Base-by-base conservation (phyloP, 2,797 vertebrate genomes). In the Sebastes diploproa region DNA sequence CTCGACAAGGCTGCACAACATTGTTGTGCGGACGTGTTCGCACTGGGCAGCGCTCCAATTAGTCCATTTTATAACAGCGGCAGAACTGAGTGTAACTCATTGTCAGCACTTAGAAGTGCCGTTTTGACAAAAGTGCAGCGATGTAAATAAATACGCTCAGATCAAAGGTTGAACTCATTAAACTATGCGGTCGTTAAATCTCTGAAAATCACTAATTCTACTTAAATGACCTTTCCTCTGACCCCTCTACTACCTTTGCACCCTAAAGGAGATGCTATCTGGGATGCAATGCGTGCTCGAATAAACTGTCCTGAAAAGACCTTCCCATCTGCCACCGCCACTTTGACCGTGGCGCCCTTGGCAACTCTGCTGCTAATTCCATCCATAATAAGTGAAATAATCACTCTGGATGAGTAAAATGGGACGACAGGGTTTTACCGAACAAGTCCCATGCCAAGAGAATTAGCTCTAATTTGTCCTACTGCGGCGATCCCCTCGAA, bases 381-480 rank as follows among this genome's bases (percentile, higher is more conserved):
- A n/a, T 58, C 80, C 59, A 84, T 73, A 67, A 73, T 52, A 60
- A 66, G 7, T 4, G 25, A 80, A 78, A 82, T 64, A 42, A 84
- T 80, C 27, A 34, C 4, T 75, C 4, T 30, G 18, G 77, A 78
- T 32, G 18, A 32, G 34, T 46, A 75, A 82, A 81, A 75, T n/a
- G 9, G 60, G 75, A 58, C 36, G 14, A 29, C 46, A 5, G 20
- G 46, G 72, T 66, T 75, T 78, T 56, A 81, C 65, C 60, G 76
- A 85, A 90, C 85, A 86, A 80, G 66, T 61, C 70, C 25, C 36
- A 34, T 58, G 66, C 66, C 60, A 80, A 68, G 64, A 75, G 78
- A 94, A 93, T 93, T 90, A 87, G 73, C 78, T 84, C 72, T 89
- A 91, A 94, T 88, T 93, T 86, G 75, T 81, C 71, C 42, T 52